Evolutionary conservation across 2,113 vertebrate genomes (phyloP), one percentile per base, ranked within the genome.

Genomic region (Oxyura jamaicensis): DNA sequence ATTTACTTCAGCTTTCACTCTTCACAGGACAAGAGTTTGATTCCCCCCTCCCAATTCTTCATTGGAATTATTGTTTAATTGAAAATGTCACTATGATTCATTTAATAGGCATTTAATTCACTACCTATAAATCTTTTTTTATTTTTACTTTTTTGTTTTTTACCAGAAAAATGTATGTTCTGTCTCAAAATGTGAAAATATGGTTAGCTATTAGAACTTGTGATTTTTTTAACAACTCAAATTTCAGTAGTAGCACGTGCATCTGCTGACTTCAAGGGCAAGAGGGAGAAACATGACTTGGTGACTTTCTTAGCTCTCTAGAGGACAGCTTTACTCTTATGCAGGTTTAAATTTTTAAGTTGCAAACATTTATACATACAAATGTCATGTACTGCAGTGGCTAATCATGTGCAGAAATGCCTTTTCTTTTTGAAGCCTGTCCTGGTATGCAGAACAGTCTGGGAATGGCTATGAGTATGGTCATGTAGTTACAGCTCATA

Each of bases 1-100:
- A 65, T 95, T 97, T 95, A 94, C 92, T 95, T 97, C 88, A 83
- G 42, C 42, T 71, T 95, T 91, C 56, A 55, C 39, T 82, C 50
- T 90, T 13, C 71, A 63, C 52, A 92, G 22, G 90, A 33, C 36
- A 62, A 29, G 69, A 91, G 3, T 82, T 95, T 63, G 8, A 83
- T 35, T 86, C 73, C 52, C 13, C 58, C 11, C 2, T 7, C 44
- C 8, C 11, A 39, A 23, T 35, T 6, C 14, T 82, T 78, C 52
- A 15, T 79, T 59, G 66, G 11, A 10, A n/a, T 59, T 88, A 71
- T 59, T 13, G 3, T 69, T 82, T 91, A 80, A 77, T 55, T 88
- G 63, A 60, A 87, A 84, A 56, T 56, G 6, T 55, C 12, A 44
- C 5, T 73, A 19, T 11, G 36, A 23, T 46, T 84, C 55, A 79